Conservation (phyloP, 2,888 invertebrate species). For the Acanthococcus lagerstroemiae region DNA sequence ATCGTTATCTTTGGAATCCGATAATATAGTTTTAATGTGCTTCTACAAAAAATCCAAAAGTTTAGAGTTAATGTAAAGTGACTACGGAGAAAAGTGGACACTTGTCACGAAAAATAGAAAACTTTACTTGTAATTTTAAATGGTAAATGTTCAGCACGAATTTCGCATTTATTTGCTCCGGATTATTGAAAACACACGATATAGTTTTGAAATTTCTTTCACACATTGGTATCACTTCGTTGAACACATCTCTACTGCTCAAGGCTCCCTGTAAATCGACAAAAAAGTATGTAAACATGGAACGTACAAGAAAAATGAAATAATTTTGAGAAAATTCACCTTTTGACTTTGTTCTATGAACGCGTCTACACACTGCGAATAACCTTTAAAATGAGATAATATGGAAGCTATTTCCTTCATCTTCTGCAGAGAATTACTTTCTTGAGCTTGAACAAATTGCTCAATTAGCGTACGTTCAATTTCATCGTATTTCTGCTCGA, state of each 20-base stretch:
- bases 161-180: conserved; percentile 95
- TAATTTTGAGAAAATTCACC: conserved; percentile 49
- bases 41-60: conserved; percentile 49
- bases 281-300: not conserved
- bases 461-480: conserved; percentile 83
- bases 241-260: conserved; percentile 79
- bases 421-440: conserved; percentile 66
- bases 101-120: not conserved
- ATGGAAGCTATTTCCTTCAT: conserved; percentile 92
- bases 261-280: conserved; percentile 57
- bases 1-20: conserved; percentile 67
- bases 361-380: conserved; percentile 90
- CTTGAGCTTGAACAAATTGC: conserved; percentile 85
- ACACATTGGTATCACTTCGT: conserved; percentile 79
- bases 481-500: conserved; percentile 79
- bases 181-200: conserved; percentile 81
- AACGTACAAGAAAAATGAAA: not conserved
- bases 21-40: conserved; percentile 69
- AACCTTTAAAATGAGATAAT: conserved; percentile 90
- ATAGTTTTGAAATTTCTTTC: conserved; percentile 74
- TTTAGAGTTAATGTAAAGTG: too few relatives aligned
- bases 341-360: conserved; percentile 94
- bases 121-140: conserved; percentile 57
- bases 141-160: conserved; percentile 93
- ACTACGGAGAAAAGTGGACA: too few relatives aligned